phyloP scores from a whole-genome alignment of 2,888 invertebrate genomes.

The Drosophila antonietae region DNA sequence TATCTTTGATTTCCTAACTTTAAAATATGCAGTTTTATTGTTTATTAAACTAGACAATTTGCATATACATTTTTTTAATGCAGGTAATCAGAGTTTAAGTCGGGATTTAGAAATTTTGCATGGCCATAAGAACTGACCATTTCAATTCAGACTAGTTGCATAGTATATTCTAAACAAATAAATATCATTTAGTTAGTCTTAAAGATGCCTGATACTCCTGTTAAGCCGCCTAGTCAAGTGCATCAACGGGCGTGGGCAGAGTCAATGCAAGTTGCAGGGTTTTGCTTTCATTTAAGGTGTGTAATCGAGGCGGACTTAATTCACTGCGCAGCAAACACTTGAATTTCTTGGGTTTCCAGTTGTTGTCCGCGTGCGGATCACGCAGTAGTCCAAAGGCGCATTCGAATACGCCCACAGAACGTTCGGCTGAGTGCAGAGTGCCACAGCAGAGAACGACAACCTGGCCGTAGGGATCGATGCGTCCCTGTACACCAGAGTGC shows the following conservation, averaged over 20 bases:
- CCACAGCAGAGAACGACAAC: conserved; percentile 88
- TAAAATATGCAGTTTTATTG: background rate
- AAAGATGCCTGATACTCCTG: background rate
- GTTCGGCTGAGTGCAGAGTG: conserved; percentile 86
- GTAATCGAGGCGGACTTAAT: conserved; percentile 55
- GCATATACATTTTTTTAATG: background rate
- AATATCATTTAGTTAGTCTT: conserved; percentile 36
- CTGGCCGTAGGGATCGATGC: conserved; percentile 87
- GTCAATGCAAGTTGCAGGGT: conserved; percentile 68
- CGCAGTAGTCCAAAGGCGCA: conserved; percentile 88
- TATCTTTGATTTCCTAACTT: background rate
- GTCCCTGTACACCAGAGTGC: conserved; percentile 86
- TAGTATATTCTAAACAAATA: conserved; percentile 22
- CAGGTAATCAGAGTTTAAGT: background rate
- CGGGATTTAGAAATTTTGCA: background rate
- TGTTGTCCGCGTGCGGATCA: conserved; percentile 87
- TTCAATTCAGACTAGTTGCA: conserved; percentile 21
- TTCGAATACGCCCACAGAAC: conserved; percentile 87
- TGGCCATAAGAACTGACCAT: background rate
- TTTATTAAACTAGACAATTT: background rate
- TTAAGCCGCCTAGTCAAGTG: conserved; percentile 44
- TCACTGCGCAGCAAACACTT: conserved; percentile 85
- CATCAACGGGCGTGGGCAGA: conserved; percentile 72
- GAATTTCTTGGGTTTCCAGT: conserved; percentile 89
- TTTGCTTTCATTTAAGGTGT: conserved; percentile 69